Percentiles rank a stretch among this genome's conserved stretches.
Conservation (phyloP, 2,888 invertebrate genomes). For the Nomada fucata region DNA sequence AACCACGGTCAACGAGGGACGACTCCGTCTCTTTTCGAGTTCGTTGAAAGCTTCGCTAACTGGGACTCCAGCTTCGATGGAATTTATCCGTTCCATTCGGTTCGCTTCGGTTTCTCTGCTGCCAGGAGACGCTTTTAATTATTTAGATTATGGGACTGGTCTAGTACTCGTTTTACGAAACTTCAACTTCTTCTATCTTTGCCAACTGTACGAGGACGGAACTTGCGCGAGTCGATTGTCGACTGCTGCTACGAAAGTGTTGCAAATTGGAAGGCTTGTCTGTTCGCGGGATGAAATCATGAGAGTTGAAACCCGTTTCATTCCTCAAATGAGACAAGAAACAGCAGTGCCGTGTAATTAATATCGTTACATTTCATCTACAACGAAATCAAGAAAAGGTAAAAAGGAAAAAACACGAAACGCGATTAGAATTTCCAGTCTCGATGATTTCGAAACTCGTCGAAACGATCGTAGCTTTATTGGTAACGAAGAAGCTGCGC, state of each 20-base stretch:
- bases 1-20: constrained; percentile 3
- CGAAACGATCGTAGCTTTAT: no score
- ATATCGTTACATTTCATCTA: no score
- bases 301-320: no score
- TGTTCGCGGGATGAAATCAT: no score
- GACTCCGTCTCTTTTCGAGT: constrained; percentile 11
- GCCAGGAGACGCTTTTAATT: constrained; percentile 1
- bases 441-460: no score
- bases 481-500: no score
- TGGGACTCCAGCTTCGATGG: not conserved
- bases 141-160: not conserved
- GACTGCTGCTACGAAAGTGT: not conserved
- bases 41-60: constrained; percentile 20
- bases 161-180: not conserved
- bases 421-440: no score
- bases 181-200: not conserved
- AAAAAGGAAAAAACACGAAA: no score
- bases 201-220: not conserved
- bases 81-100: constrained; percentile 15
- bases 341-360: no score
- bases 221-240: not conserved
- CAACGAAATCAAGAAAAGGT: no score
- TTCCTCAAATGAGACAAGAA: no score
- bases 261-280: not conserved
- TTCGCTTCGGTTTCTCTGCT: not conserved